These are phyloP conservation scores for Gallinago undulata DNA, from an alignment of 2,113 vertebrate genomes.

Conservation along the genomic window DNA sequence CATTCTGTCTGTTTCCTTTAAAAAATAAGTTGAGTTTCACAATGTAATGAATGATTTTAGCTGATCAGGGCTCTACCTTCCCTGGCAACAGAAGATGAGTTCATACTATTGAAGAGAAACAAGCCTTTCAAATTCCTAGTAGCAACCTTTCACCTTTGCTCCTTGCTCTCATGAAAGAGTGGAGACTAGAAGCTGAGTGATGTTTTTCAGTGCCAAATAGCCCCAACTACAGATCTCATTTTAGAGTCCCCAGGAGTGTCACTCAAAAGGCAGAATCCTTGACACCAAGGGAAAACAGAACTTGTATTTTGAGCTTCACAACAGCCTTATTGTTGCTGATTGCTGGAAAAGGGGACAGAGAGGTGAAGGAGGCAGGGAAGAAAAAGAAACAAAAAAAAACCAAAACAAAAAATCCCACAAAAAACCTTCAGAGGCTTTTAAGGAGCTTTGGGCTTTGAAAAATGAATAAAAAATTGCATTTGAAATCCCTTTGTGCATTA, in stretches of 20 bases:
- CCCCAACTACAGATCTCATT: neutral
- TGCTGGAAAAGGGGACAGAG: neutral
- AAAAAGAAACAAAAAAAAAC: neutral
- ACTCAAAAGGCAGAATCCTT: slow-evolving; percentile 31
- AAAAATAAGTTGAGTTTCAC: neutral
- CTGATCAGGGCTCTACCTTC: neutral
- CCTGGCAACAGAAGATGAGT: neutral
- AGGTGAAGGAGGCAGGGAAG: neutral
- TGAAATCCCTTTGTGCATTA: slow-evolving; percentile 64
- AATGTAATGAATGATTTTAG: neutral
- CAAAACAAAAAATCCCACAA: neutral
- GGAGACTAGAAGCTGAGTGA: slow-evolving; percentile 8
- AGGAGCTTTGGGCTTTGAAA: slow-evolving; percentile 62
- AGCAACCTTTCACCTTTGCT: slow-evolving; percentile 45
- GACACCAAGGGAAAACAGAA: neutral
- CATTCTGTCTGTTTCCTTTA: neutral
- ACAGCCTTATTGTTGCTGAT: slow-evolving; percentile 1
- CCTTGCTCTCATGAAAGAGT: slow-evolving; percentile 8
- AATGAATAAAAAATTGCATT: slow-evolving; percentile 70
- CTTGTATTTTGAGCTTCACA: slow-evolving; percentile 35
- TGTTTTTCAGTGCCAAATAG: slow-evolving; percentile 40
- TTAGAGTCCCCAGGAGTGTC: slow-evolving; percentile 9
- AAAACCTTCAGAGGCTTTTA: slow-evolving; percentile 24
- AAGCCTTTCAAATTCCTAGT: slow-evolving; percentile 28
- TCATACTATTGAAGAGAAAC: neutral